Conservation (phyloP, 2,888 invertebrate genomes). For the Drosophila setosimentum region DNA sequence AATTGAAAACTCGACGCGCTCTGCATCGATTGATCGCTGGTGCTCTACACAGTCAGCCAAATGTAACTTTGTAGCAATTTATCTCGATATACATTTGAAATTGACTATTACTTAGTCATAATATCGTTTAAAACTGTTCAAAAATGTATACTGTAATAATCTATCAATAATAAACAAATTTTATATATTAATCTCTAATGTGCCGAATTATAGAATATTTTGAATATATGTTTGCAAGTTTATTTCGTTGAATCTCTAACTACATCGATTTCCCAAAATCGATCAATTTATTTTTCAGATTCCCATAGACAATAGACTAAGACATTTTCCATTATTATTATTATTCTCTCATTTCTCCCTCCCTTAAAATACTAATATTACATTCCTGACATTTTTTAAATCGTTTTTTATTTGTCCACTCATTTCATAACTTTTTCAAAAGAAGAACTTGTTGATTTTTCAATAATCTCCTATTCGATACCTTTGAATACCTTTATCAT, state of each 20-base stretch:
- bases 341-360: background rate
- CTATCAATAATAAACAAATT: background rate
- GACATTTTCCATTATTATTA: too few relatives aligned
- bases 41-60: conserved; percentile 17
- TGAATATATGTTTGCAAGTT: background rate
- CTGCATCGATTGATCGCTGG: conserved; percentile 16
- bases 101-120: background rate
- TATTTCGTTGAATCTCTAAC: background rate
- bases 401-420: background rate
- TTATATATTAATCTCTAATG: too few relatives aligned
- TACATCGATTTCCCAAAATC: background rate
- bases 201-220: background rate
- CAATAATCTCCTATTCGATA: background rate
- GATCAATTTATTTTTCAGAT: background rate
- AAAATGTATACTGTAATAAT: background rate
- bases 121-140: background rate
- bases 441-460: background rate
- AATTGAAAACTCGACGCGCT: conserved; percentile 72
- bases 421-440: background rate
- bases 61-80: background rate
- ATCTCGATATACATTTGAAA: background rate
- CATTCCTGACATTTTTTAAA: background rate
- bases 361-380: too few relatives aligned
- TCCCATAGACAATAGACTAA: too few relatives aligned
- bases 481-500: background rate